Base-by-base conservation (phyloP, 2,797 vertebrate genomes). In the Selene dorsalis region DNA sequence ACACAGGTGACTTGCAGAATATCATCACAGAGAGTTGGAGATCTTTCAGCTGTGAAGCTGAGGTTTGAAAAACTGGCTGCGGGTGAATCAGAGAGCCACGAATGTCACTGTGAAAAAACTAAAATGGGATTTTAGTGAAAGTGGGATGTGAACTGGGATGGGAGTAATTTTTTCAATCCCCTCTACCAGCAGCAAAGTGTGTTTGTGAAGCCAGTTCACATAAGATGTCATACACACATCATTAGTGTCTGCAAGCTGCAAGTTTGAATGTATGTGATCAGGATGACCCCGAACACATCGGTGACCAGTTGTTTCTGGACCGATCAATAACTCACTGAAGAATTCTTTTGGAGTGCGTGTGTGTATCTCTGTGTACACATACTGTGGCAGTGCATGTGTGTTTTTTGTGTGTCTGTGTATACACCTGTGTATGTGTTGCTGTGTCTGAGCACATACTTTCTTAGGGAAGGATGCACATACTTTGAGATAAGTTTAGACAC, bases 401-500 rank as follows among this genome's bases (percentile, higher is more conserved):
- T n/a, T 16, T 24, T 24, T 41, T 17, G 4, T 62, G 3, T 43
- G 47, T 41, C 0, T 57, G 26, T 48, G 0, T 17, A 3, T 17
- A 26, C 8, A 16, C 8, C 3, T 41, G 41, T 48, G 11, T 24
- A 4, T 14, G 7, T 58, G 24, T 52, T 53, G 52, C 22, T 14
- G 43, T 55, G 2, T 72, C 8, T 30, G n/a, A 73, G 35, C 30
- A 13, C 41, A 41, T 39, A 48, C 39, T 41, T 57, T 39, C 16
- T 73, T n/a, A 30, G 14, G 55, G 41, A 60, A 41, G 45, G 43
- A 72, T 11, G 28, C n/a, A 35, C 2, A 2, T 53, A 41, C 56
- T 47, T 75, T 61, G 13, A 57, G 59, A 55, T 48, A n/a, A n/a
- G 41, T 68, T 59, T 24, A 47, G 14, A 53, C 43, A 70, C 43